Base-by-base conservation (phyloP, 2,888 invertebrate genomes). In the Lasioglossum marginatum region DNA sequence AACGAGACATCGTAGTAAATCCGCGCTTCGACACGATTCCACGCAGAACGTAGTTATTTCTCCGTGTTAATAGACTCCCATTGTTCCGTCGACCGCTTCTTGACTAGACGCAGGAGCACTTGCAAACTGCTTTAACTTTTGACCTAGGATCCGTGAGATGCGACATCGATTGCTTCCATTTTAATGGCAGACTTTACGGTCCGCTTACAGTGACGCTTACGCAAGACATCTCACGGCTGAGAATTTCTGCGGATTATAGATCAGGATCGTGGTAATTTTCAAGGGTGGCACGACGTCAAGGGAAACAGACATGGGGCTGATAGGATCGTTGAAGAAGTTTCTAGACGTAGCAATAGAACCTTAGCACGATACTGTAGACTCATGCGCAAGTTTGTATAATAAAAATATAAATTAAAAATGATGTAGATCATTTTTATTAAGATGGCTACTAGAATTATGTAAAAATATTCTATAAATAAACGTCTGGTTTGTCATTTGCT, bases 31-130 rank as follows among this genome's bases (percentile, higher is more conserved):
- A 27, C n/a, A 37, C 27, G 48, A 60, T 63, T 34, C 27, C 40
- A 31, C 68, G 40, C 14, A 12, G 16, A 19, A 27, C 27, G 37
- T 37, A 43, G 70, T 71, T 71, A 71, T 34, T 52, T 45, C 45
- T 14, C 14, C 27, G 6, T 4, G 70, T 78, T n/a, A 78, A 37
- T 78, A 78, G 79, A 16, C 37, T 34, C 16, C 34, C 79, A 78
- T 81, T 81, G 81, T 79, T 43, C 57, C 52, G 68, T 23, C n/a
- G 34, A 70, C 57, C 57, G 45, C 27, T 76, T 76, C 52, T 80
- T 78, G 57, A 78, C 78, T 31, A 43, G 16, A 68, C 48, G 40
- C 68, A 5, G n/a, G 14, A n/a, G 78, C 34, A n/a, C 43, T 48
- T 37, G 14, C 77, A 4, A 66, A 40, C 34, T 34, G 27, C 75